These are phyloP conservation scores for Sinonovacula constricta DNA, from an alignment of 1,140 invertebrate species.

Conservation along the genomic window DNA sequence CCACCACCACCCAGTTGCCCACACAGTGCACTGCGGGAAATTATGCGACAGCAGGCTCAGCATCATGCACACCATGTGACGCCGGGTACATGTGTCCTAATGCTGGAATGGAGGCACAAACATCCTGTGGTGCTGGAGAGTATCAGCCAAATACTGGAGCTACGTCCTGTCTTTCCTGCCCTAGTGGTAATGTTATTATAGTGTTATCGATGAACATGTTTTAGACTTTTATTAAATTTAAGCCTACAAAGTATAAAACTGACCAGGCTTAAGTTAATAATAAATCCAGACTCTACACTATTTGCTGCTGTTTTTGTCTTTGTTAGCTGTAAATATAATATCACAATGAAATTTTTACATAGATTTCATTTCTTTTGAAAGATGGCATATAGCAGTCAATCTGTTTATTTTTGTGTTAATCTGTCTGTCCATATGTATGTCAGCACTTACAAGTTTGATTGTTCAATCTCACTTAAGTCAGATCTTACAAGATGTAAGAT, in stretches of 20 bases:
- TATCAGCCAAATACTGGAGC: constrained; percentile 67
- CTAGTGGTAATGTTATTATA: constrained; percentile 61
- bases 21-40: constrained; percentile 63
- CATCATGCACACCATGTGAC: constrained; percentile 61
- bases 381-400: too few species aligned
- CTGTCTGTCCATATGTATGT: constrained; percentile 28
- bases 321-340: too few species aligned
- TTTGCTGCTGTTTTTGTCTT: too few species aligned
- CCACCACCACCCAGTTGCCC: constrained; percentile 51
- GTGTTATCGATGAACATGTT: constrained; percentile 47
- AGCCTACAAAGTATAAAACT: too few species aligned
- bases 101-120: constrained; percentile 58
- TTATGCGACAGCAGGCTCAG: constrained; percentile 61
- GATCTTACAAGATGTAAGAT: too few species aligned
- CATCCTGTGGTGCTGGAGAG: constrained; percentile 63
- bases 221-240: too few species aligned
- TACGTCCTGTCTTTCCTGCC: constrained; percentile 63
- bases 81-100: constrained; percentile 63
- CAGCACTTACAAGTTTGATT: too few species aligned
- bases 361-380: too few species aligned
- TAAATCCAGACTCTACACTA: too few species aligned
- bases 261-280: too few species aligned
- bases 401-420: constrained; percentile 51
- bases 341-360: too few species aligned
- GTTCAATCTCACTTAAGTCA: too few species aligned